These are phyloP conservation scores for Calameuta idolon DNA, from an alignment of 2,888 invertebrate species.

Conservation along the genomic window DNA sequence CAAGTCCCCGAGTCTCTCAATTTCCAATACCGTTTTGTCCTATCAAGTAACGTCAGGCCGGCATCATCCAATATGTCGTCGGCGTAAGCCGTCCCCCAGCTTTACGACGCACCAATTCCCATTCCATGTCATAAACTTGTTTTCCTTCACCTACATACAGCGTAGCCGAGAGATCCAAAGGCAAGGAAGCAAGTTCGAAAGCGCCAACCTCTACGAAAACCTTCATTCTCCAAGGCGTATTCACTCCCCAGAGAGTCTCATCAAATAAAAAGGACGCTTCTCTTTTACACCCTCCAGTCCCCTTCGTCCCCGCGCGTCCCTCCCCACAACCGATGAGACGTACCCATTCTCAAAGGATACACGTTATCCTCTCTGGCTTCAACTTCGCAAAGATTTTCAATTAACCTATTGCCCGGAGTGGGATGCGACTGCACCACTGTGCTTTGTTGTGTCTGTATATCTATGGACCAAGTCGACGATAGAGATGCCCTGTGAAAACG, in stretches of 20 bases:
- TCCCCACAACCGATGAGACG: background rate
- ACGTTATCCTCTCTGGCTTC: background rate
- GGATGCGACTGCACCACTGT: background rate
- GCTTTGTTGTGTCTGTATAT: background rate
- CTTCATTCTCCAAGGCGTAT: background rate
- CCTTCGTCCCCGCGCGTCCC: background rate
- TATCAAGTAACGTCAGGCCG: conserved; percentile 22
- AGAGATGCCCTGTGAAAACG: background rate
- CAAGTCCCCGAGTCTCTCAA: conserved; percentile 13
- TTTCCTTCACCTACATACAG: conserved; percentile 31
- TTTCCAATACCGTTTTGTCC: conserved; percentile 28
- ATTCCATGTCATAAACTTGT: conserved; percentile 50
- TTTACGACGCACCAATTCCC: conserved; percentile 47
- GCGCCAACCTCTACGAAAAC: conserved; percentile 6
- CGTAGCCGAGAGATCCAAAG: conserved; percentile 2
- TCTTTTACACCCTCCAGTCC: background rate
- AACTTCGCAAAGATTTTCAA: background rate
- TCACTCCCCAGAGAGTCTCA: conserved; percentile 19
- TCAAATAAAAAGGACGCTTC: conserved; percentile 30
- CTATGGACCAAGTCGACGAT: background rate
- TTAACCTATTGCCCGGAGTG: background rate
- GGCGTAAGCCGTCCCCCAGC: conserved; percentile 16
- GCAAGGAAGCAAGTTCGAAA: background rate
- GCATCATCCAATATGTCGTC: conserved; percentile 13
- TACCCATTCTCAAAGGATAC: background rate